Base-by-base conservation (phyloP, 1,140 invertebrate genomes). In the Heliconius congener region DNA sequence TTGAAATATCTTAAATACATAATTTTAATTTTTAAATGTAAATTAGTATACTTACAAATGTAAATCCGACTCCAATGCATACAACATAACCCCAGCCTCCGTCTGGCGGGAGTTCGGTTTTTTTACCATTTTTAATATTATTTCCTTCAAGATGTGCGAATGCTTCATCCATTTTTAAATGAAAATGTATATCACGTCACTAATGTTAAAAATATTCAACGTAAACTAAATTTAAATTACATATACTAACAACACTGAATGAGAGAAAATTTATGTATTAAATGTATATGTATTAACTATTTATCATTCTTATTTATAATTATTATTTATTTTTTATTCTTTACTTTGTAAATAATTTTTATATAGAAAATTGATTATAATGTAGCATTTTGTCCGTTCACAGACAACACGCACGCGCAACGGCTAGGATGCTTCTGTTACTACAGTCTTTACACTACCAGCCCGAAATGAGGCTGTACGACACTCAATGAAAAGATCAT, bases 61-160 rank as follows among this genome's bases (percentile, higher is more conserved):
- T 93, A 73, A 94, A 92, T 83, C 93, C 93, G 66, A 94, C 91
- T 5, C 91, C 93, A 6, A 94, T 78, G 55, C 89, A 91, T 19
- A 94, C 88, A 8, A 91, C 71, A 60, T 93, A 94, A 0, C 93
- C 93, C 93, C 93, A 94, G 6, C 93, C 93, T 6, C 93, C 93
- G 74, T 94, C 93, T 3, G 93, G 93, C 30, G 93, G 86, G 1
- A 87, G 30, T 34, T 85, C 72, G 11, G 87, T 75, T 74, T 86
- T 90, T 74, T 87, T 91, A 34, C 39, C 73, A 5, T 85, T 71
- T 27, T 75, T 87, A 30, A 77, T 78, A n/a, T 30, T 79, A 76
- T 82, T 83, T 30, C 83, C 85, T 73, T 90, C 86, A 0, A 90
- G 79, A 81, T 94, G 93, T 34, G 93, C 91, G 75, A 87, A 94